Percentiles rank a stretch among this genome's conserved stretches.
phyloP scores from a whole-genome alignment of 2,888 invertebrate genomes.

The Ganaspis brasiliensis region DNA sequence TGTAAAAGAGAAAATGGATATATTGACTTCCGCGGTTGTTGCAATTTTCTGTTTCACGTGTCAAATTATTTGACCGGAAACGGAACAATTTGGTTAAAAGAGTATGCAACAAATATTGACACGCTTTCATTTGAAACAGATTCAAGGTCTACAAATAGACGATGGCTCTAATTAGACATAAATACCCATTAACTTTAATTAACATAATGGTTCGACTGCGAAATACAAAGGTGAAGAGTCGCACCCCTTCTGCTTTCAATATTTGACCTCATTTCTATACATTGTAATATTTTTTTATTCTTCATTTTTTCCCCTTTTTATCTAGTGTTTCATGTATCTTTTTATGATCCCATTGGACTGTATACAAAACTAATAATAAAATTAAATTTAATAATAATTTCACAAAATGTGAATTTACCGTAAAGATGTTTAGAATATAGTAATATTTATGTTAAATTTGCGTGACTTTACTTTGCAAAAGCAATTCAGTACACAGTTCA shows the following conservation, averaged over 20 bases:
- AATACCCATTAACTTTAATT: slow-evolving; percentile 6
- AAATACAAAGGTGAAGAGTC: slow-evolving; percentile 3
- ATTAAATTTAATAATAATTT: too few relatives aligned
- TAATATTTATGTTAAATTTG: not conserved
- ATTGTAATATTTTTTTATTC: too few relatives aligned
- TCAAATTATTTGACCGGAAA: not conserved
- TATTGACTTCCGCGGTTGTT: not conserved
- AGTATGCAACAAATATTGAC: not conserved
- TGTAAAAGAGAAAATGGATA: too few relatives aligned
- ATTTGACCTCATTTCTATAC: not conserved
- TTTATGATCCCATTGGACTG: too few relatives aligned
- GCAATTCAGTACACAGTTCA: not conserved
- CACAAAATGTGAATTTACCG: not conserved
- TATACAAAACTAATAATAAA: too few relatives aligned
- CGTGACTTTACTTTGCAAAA: not conserved
- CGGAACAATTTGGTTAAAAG: not conserved
- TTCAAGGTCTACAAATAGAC: not conserved
- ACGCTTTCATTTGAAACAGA: not conserved
- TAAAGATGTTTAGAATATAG: not conserved
- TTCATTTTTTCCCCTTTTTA: too few relatives aligned
- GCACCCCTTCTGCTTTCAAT: not conserved
- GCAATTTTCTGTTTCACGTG: not conserved
- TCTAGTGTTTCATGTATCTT: too few relatives aligned
- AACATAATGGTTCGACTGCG: slow-evolving; percentile 15
- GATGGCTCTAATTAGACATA: not conserved